These are phyloP conservation scores for Enteromius fasciolatus DNA, from an alignment of 2,797 vertebrate species.

Conservation along the genomic window DNA sequence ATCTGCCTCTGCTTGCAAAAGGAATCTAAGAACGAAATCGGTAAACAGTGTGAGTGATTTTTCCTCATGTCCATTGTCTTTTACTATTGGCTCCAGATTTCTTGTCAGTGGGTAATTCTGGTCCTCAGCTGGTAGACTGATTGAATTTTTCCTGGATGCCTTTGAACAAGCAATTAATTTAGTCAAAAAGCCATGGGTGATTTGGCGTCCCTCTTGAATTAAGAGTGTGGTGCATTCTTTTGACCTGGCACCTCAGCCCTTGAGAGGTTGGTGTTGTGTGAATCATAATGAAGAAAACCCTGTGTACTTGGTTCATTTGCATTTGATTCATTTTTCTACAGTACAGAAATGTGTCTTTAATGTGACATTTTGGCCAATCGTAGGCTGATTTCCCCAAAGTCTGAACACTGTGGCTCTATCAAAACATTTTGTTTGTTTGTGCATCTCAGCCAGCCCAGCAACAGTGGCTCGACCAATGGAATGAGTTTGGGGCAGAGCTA, in stretches of 20 bases:
- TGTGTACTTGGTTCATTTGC: neutral
- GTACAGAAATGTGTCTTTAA: neutral
- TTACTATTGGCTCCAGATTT: constrained; percentile 47
- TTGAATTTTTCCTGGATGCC: constrained; percentile 55
- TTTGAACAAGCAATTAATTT: constrained; percentile 67
- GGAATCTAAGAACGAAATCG: neutral
- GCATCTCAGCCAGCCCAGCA: constrained; percentile 16
- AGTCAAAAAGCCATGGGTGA: constrained; percentile 55
- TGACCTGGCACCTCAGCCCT: constrained; percentile 1
- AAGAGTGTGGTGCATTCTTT: constrained; percentile 2
- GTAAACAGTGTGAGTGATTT: constrained; percentile 19
- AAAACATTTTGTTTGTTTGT: constrained; percentile 9
- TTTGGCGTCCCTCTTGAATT: constrained; percentile 37
- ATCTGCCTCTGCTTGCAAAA: neutral
- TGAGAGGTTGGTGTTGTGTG: neutral
- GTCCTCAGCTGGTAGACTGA: constrained; percentile 56
- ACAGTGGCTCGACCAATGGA: constrained; percentile 14
- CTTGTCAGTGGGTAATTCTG: constrained; percentile 53
- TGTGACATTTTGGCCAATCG: neutral
- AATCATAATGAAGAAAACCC: neutral
- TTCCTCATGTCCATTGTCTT: constrained; percentile 34
- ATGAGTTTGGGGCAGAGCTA: neutral
- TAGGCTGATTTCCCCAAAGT: neutral
- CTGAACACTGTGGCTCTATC: neutral
- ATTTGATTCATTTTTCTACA: neutral